A percentile compares a stretch with the other conserved stretches of the same genome.
Evolutionary conservation across 2,113 vertebrate genomes (phyloP).

Genomic region (Sylvilagus bachmani): DNA sequence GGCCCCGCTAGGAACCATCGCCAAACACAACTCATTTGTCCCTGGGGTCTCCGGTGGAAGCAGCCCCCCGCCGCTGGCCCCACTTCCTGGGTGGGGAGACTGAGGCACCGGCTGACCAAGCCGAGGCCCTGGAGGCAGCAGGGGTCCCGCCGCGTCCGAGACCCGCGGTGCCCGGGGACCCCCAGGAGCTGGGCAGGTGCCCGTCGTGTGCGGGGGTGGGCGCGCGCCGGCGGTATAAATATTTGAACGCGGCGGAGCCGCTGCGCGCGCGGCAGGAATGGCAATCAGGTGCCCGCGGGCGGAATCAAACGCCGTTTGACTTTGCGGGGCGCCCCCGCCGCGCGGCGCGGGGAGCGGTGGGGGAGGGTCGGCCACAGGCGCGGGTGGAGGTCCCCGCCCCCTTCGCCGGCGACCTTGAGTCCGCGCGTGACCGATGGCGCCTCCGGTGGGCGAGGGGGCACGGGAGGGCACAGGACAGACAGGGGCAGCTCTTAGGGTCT

Average conservation of each 20-base stretch:
- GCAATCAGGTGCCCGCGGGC: conserved; percentile 67
- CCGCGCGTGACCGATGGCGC: too few species aligned
- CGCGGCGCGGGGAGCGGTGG: too few species aligned
- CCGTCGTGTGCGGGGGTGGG: too few species aligned
- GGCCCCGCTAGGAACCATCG: background rate
- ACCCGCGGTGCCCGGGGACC: background rate
- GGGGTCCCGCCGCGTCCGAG: accelerated
- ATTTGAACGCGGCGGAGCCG: conserved; percentile 71
- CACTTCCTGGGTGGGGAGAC: background rate
- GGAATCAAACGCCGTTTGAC: conserved; percentile 76
- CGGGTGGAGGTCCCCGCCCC: too few species aligned
- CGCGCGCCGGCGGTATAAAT: conserved; percentile 70
- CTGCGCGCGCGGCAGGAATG: conserved; percentile 64
- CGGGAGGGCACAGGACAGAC: background rate
- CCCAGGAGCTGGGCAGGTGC: background rate
- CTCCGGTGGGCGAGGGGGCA: background rate
- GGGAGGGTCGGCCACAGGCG: too few species aligned
- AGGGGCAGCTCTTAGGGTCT: background rate
- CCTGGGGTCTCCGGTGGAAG: background rate
- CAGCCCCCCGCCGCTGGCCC: background rate
- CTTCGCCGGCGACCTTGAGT: too few species aligned
- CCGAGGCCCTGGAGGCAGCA: background rate
- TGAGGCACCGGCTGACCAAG: background rate
- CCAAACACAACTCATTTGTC: background rate
- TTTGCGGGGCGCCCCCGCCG: background rate